phyloP scores from a whole-genome alignment of 2,888 invertebrate genomes.

The Drosophila phalerata region DNA sequence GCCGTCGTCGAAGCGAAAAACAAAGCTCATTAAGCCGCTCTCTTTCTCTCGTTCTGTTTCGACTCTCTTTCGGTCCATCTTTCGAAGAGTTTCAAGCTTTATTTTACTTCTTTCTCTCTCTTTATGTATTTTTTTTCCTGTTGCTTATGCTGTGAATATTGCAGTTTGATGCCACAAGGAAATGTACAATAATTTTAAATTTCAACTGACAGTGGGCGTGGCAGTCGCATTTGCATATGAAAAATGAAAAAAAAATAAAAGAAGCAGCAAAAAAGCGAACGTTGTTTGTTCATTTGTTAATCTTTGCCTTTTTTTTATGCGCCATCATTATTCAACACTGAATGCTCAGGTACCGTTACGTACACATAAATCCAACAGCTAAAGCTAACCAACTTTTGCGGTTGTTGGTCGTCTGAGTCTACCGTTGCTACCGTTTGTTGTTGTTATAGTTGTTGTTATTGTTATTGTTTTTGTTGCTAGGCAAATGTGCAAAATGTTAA shows the following conservation, averaged over 20 bases:
- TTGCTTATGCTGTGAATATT: constrained; percentile 29
- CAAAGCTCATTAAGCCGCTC: constrained; percentile 48
- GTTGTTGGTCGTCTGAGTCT: constrained; percentile 55
- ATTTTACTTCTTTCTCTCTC: constrained; percentile 2
- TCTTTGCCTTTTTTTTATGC: constrained; percentile 52
- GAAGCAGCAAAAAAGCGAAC: constrained; percentile 44
- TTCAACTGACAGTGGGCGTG: constrained; percentile 69
- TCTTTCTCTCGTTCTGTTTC: constrained; percentile 1
- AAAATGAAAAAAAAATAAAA: constrained; percentile 27
- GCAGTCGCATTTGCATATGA: constrained; percentile 61
- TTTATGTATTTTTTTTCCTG: neutral
- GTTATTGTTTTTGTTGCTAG: constrained; percentile 46
- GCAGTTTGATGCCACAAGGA: constrained; percentile 41
- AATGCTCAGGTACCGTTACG: constrained; percentile 75
- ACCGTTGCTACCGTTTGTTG: constrained; percentile 26
- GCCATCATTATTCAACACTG: constrained; percentile 75
- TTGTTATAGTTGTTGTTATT: constrained; percentile 27
- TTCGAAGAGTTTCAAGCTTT: constrained; percentile 15
- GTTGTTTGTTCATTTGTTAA: constrained; percentile 69
- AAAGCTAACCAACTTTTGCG: constrained; percentile 67
- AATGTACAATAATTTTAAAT: constrained; percentile 51
- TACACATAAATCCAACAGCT: constrained; percentile 56
- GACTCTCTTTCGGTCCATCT: neutral
- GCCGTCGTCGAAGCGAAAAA: constrained; percentile 30
- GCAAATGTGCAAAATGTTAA: constrained; percentile 75